Evolutionary conservation across 2,113 vertebrate genomes (phyloP).

Genomic region (Halcyon senegalensis): DNA sequence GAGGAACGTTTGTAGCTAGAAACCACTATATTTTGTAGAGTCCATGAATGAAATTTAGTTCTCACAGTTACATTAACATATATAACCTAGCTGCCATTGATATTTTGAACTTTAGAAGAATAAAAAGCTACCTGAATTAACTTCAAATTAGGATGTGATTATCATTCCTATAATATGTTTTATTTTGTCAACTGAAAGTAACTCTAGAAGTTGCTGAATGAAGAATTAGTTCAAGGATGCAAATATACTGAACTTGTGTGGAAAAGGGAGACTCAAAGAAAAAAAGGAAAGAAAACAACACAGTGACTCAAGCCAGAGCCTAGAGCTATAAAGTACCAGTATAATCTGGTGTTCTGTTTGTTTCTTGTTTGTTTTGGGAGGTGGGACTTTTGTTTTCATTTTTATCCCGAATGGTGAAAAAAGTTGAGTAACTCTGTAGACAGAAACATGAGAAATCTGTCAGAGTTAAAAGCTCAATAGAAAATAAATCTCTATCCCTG

Average conservation of each 20-base stretch:
- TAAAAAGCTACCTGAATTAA: neutral
- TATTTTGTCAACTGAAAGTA: neutral
- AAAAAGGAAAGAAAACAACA: neutral
- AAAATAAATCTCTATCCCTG: neutral
- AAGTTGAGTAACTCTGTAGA: neutral
- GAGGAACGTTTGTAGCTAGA: neutral
- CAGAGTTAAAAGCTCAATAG: neutral
- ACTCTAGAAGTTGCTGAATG: neutral
- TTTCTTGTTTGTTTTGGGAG: neutral
- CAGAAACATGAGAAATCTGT: neutral
- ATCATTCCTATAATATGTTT: neutral
- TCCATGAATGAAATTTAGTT: neutral
- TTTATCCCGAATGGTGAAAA: neutral
- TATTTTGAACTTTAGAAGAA: neutral
- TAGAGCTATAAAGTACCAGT: neutral
- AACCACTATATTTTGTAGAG: neutral
- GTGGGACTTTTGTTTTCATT: neutral
- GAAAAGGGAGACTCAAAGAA: neutral
- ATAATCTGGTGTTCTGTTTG: neutral
- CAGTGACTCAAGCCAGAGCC: neutral
- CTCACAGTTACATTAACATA: too few species aligned
- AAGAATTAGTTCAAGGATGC: neutral
- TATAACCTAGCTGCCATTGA: neutral
- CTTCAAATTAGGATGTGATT: neutral
- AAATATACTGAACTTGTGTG: neutral